Conservation (phyloP, 1,140 invertebrate species). For the Platorchestia sp. region DNA sequence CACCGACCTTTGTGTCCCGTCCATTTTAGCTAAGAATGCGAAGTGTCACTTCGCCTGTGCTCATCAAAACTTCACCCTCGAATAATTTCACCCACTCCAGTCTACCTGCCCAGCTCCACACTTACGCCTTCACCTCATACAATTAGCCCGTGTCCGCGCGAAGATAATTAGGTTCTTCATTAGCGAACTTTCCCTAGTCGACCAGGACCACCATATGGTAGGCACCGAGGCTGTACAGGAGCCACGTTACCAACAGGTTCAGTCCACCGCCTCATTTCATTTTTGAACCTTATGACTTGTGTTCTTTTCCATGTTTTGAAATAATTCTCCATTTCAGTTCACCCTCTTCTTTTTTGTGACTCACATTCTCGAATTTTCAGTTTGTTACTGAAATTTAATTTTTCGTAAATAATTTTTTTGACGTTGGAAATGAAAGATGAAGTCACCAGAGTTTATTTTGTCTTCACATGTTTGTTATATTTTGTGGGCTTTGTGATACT, state of each 20-base stretch:
- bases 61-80: neutral
- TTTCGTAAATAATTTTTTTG: too few species aligned
- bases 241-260: neutral
- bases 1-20: too few species aligned
- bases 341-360: neutral
- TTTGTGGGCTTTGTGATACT: too few species aligned
- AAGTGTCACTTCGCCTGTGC: too few species aligned
- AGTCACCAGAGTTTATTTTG: too few species aligned
- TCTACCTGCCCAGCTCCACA: neutral
- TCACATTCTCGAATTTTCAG: neutral
- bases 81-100: neutral
- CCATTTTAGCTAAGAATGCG: too few species aligned
- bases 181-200: conserved; percentile 9
- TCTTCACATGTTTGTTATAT: too few species aligned
- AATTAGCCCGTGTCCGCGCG: neutral
- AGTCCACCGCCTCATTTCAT: neutral
- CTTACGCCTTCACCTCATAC: neutral
- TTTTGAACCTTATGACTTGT: neutral
- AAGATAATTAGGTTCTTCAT: conserved; percentile 3
- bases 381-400: too few species aligned
- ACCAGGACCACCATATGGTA: neutral
- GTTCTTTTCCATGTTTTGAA: neutral
- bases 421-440: too few species aligned
- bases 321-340: neutral
- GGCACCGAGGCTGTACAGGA: too few species aligned